A percentile compares a stretch with the other conserved stretches of the same genome.
phyloP scores from a whole-genome alignment of 2,888 invertebrate genomes.

The Chymomyza caudatula region DNA sequence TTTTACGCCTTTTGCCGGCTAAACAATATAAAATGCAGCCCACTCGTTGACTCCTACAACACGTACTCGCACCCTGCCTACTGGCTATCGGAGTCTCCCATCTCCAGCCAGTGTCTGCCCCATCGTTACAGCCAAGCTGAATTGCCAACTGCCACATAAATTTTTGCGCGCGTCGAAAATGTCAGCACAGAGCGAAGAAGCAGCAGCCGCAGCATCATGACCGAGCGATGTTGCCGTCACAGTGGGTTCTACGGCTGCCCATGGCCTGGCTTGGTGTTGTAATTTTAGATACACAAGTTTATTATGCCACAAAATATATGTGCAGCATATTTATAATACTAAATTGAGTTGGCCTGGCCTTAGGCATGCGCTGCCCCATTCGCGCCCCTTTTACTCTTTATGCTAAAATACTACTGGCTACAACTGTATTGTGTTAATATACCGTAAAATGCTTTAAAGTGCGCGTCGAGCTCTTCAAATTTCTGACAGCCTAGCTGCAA shows the following conservation, averaged over 20 bases:
- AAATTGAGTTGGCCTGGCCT: conserved; percentile 49
- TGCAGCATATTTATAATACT: conserved; percentile 69
- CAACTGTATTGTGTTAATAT: conserved; percentile 46
- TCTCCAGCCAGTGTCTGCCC: not conserved
- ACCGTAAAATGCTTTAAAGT: conserved; percentile 31
- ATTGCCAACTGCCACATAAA: conserved; percentile 36
- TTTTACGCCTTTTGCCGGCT: conserved; percentile 29
- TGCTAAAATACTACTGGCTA: no score
- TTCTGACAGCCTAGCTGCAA: no score
- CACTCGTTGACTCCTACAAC: not conserved
- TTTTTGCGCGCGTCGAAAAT: conserved; percentile 35
- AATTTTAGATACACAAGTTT: conserved; percentile 72
- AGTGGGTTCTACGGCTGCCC: not conserved
- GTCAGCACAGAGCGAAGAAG: conserved; percentile 31
- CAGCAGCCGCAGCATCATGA: not conserved
- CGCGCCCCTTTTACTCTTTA: conserved; percentile 25
- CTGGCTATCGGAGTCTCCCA: not conserved
- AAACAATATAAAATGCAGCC: conserved; percentile 64
- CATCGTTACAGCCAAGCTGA: conserved; percentile 32
- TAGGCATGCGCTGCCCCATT: not conserved
- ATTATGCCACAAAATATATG: conserved; percentile 70
- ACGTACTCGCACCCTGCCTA: not conserved
- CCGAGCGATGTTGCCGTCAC: not conserved
- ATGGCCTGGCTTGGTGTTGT: conserved; percentile 35
- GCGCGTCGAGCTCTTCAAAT: conserved; percentile 11